A percentile compares a stretch with the other conserved stretches of the same genome.
Conservation (phyloP, 2,888 invertebrate genomes). For the Callosobruchus maculatus region DNA sequence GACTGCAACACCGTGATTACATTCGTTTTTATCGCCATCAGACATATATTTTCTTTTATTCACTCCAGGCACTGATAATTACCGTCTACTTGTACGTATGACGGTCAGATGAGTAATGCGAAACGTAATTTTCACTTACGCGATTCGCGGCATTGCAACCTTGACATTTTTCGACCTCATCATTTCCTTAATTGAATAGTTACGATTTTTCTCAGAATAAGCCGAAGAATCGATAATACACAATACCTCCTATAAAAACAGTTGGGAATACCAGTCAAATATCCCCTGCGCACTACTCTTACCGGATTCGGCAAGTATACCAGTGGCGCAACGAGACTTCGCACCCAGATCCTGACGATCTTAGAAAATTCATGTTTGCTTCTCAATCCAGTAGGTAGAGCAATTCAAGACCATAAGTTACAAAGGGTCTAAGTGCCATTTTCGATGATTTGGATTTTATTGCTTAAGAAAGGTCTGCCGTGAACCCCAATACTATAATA, state of each 20-base stretch:
- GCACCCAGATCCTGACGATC: no score
- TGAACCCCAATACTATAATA: no score
- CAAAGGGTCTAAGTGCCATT: no score
- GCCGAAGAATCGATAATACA: background rate
- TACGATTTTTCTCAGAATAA: background rate
- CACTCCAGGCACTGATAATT: background rate
- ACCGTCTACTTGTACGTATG: background rate
- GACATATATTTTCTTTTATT: background rate
- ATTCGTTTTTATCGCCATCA: background rate
- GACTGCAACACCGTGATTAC: background rate
- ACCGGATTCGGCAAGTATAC: background rate
- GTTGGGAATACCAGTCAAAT: background rate
- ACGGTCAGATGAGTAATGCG: background rate
- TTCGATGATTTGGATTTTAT: no score
- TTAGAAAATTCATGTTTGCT: no score
- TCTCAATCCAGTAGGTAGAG: no score
- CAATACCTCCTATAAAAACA: background rate
- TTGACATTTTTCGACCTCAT: background rate
- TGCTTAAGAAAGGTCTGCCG: no score
- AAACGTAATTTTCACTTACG: background rate
- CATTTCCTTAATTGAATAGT: background rate
- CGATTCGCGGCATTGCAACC: background rate
- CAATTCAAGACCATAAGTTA: no score
- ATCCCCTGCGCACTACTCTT: conserved; percentile 15
- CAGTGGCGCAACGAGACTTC: no score